Conservation (phyloP, 2,797 vertebrate species). For the Simalia tracyae region DNA sequence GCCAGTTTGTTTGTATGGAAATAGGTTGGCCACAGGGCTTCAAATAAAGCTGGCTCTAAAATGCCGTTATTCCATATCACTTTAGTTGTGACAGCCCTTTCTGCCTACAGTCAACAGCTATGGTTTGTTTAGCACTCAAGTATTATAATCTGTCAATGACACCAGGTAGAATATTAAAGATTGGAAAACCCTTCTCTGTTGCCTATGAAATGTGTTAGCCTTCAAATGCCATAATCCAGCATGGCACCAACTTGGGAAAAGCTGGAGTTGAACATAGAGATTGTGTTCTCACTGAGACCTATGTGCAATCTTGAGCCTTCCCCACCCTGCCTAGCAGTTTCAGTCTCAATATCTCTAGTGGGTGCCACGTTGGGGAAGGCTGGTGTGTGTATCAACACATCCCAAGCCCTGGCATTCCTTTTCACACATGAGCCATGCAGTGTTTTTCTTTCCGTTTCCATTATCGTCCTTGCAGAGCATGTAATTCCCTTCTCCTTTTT, state of each 20-base stretch:
- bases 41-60: fast-evolving
- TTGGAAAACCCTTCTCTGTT: background rate
- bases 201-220: background rate
- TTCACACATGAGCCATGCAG: constrained; percentile 57
- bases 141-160: background rate
- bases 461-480: constrained; percentile 69
- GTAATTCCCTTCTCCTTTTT: constrained; percentile 69
- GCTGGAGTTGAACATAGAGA: background rate
- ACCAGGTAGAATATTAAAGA: background rate
- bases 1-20: background rate
- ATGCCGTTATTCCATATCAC: fast-evolving
- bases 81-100: background rate
- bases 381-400: constrained; percentile 37
- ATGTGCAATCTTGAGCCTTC: constrained; percentile 15
- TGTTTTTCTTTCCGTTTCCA: constrained; percentile 73
- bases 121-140: constrained; percentile 5
- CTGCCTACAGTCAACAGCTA: background rate
- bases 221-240: background rate
- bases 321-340: background rate
- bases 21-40: fast-evolving
- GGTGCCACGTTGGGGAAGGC: background rate
- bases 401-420: constrained; percentile 36
- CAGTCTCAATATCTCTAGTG: background rate
- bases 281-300: background rate
- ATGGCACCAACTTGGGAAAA: background rate